Evolutionary conservation across 2,797 vertebrate genomes (phyloP), one percentile per base, ranked within the genome.

Genomic region (Pteronotus mesoamericanus): DNA sequence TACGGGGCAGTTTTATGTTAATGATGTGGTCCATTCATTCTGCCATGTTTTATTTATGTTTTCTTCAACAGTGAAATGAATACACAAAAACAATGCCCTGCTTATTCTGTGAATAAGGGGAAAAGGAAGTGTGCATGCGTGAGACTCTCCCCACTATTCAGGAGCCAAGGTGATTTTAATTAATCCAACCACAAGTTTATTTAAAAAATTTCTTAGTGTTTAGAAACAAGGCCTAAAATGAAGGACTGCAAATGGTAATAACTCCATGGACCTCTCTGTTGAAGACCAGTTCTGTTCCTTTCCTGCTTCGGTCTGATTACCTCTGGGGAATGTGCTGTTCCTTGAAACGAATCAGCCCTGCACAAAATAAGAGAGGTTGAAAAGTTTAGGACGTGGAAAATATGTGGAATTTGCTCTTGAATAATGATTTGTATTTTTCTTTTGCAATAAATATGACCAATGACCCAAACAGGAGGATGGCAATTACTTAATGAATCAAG

Each of bases 361-460:
- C 68, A 92, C 86, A 87, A 86, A 96, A 64, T 79, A 74, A 91
- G 96, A 93, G 91, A 92, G 91, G 75, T 80, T 95, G 97, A 94
- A 95, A 96, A 95, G 91, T 97, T 97, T 97, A 96, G 94, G 93
- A 96, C 0, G 7, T 97, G 93, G 97, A 96, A 98, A 97, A 96
- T 96, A 96, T 91, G 97, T 96, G 97, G 97, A 96, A 96, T 97
- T 94, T 93, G 93, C 88, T 96, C 79, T 97, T 97, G 97, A 96
- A 90, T 96, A 91, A 96, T 94, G 93, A 96, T 96, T 96, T 78
- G 79, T 95, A 95, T 85, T 98, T 97, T 97, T 95, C 97, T 98
- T 97, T 96, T 97, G 96, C 97, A 96, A 84, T 96, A 96, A 97
- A 96, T 94, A 97, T 72, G 93, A 96, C 96, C 96, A 96, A 89